These are phyloP conservation scores for Iselma pallidipennis DNA, from an alignment of 2,888 invertebrate species.

Conservation along the genomic window DNA sequence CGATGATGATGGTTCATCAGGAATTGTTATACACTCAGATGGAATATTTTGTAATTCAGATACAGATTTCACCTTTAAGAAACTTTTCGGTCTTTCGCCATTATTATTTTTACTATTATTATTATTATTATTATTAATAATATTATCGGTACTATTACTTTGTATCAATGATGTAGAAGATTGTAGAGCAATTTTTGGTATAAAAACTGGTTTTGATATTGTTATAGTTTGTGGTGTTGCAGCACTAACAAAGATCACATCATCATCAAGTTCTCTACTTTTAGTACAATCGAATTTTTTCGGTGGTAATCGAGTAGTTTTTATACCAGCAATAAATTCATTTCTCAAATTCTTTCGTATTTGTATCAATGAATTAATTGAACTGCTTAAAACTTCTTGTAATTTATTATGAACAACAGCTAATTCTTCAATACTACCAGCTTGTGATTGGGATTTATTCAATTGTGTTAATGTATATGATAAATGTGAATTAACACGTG, in stretches of 20 bases:
- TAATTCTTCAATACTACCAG: conserved; percentile 59
- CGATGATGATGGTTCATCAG: conserved; percentile 41
- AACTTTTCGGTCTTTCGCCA: conserved; percentile 14
- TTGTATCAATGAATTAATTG: conserved; percentile 60
- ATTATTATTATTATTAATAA: not conserved
- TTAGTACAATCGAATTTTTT: conserved; percentile 46
- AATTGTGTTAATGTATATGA: conserved; percentile 59
- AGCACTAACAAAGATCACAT: conserved; percentile 57
- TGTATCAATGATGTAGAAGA: conserved; percentile 14
- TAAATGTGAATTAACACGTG: conserved; percentile 63
- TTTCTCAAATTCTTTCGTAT: conserved; percentile 60
- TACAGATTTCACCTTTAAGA: conserved; percentile 46
- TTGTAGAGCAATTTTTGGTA: conserved; percentile 13
- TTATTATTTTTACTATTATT: not conserved
- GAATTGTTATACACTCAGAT: conserved; percentile 49
- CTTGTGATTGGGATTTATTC: conserved; percentile 59
- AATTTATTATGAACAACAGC: conserved; percentile 60
- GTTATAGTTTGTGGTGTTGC: conserved; percentile 24
- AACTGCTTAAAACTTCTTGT: conserved; percentile 61
- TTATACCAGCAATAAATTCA: conserved; percentile 60
- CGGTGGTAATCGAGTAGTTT: conserved; percentile 55
- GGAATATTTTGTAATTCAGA: conserved; percentile 44
- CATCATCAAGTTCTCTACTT: conserved; percentile 53
- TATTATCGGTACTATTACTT: not conserved
- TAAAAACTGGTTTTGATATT: conserved; percentile 8